Evolutionary conservation across 2,797 vertebrate species (phyloP).

Genomic region (Halcyon badia): DNA sequence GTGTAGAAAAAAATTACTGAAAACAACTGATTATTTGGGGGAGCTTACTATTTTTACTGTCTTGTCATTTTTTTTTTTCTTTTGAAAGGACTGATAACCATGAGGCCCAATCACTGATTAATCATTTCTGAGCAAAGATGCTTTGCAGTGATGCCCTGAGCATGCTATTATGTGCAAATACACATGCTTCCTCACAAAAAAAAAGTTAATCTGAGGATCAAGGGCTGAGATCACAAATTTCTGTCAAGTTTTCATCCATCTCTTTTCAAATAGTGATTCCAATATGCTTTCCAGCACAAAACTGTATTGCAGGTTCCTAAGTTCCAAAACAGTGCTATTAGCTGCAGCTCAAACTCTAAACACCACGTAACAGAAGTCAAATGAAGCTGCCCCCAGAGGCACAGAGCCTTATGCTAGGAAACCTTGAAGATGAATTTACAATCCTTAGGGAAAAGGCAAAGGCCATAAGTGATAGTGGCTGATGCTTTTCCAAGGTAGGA

Average conservation of each 20-base stretch:
- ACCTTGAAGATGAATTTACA: not conserved
- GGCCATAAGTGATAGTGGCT: not conserved
- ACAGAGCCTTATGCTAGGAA: not conserved
- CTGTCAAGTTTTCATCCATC: not conserved
- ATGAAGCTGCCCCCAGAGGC: not conserved
- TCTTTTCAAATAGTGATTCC: not conserved
- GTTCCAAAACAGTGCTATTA: not conserved
- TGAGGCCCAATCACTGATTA: not conserved
- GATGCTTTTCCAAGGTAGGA: not conserved
- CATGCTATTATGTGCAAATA: constrained; percentile 12
- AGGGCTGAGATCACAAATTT: not conserved
- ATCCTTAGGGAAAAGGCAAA: not conserved
- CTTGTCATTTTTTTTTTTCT: not conserved
- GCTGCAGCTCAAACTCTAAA: not conserved
- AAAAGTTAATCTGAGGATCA: not conserved
- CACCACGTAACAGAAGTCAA: not conserved
- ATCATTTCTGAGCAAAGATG: constrained; percentile 5
- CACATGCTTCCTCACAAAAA: not conserved
- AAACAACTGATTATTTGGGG: not conserved
- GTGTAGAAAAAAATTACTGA: not conserved
- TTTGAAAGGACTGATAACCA: not conserved
- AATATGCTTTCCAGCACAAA: not conserved
- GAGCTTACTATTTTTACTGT: constrained; percentile 1
- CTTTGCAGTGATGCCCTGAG: not conserved
- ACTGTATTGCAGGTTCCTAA: not conserved